These are phyloP conservation scores for Phrynocephalus vlangalii DNA, from an alignment of 2,797 vertebrate species.

Conservation along the genomic window DNA sequence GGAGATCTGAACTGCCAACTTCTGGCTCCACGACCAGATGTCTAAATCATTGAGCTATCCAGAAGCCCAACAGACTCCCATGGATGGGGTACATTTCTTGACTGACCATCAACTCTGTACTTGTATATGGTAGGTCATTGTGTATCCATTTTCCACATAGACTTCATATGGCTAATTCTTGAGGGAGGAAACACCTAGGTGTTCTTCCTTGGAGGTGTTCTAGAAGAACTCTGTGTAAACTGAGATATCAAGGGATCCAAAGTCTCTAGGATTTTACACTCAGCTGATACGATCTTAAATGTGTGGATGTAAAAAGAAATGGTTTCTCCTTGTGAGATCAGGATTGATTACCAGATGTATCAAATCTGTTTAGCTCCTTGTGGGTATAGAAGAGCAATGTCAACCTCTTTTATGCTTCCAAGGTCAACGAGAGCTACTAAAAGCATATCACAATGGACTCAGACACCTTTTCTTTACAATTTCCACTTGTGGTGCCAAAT, in stretches of 20 bases:
- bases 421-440: background rate
- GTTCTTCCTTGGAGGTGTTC: background rate
- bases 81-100: too few relatives aligned
- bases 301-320: background rate
- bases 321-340: background rate
- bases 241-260: background rate
- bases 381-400: background rate
- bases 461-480: background rate
- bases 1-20: too few relatives aligned
- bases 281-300: background rate
- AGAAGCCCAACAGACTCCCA: too few relatives aligned
- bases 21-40: too few relatives aligned
- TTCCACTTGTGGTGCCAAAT: background rate
- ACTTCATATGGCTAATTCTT: background rate
- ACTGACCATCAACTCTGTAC: too few relatives aligned
- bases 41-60: too few relatives aligned
- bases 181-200: background rate
- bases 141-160: background rate
- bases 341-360: background rate
- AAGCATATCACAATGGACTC: background rate
- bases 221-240: background rate
- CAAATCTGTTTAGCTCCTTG: background rate
- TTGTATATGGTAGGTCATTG: background rate
- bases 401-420: background rate
- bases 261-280: background rate